Evolutionary conservation across 2,797 vertebrate genomes (phyloP), one percentile per base, ranked within the genome.

Genomic region (Iguana delicatissima): DNA sequence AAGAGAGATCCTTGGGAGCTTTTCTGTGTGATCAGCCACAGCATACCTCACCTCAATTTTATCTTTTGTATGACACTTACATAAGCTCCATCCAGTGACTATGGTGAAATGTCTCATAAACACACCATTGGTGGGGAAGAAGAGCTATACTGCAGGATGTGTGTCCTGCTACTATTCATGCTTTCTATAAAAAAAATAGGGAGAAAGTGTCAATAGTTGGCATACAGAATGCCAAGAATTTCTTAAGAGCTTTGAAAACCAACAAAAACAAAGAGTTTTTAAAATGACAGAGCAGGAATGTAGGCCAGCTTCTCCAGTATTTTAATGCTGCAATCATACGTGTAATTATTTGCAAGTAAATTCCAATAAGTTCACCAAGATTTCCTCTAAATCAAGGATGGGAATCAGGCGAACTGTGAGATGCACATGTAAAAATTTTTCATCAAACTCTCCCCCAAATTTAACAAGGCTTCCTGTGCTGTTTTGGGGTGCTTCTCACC

Each of bases 1-100:
- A 88, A 93, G 92, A 95, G 89, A 96, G 94, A 96, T 91, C 18
- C 79, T 32, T 32, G 4, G 59, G 16, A 4, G 52, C 35, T 29
- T 67, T 50, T 87, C 59, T 22, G 32, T 24, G 50, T 14, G 62
- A 64, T 80, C 57, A 38, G 16, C 38, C 85, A 79, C 55, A 86
- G 29, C 38, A 16, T 69, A 42, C 8, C 22, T 52, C 59, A 69
- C 22, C 32, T 14, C 12, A 62, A 87, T 67, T 80, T 69, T 80
- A 26, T 55, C 46, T 16, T 32, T 86, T 59, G 35, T 42, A 1
- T 46, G 35, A 16, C 14, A 32, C 16, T 87, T 62, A 13, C 26
- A 62, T n/a, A n/a, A 52, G 18, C 20, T 12, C 62, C 13, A 24
- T 3, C 32, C 76, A 52, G 29, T 24, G 10, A 46, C 26, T 87